These are phyloP conservation scores for Punctoribates punctum DNA, from an alignment of 2,888 invertebrate genomes.

Conservation along the genomic window DNA sequence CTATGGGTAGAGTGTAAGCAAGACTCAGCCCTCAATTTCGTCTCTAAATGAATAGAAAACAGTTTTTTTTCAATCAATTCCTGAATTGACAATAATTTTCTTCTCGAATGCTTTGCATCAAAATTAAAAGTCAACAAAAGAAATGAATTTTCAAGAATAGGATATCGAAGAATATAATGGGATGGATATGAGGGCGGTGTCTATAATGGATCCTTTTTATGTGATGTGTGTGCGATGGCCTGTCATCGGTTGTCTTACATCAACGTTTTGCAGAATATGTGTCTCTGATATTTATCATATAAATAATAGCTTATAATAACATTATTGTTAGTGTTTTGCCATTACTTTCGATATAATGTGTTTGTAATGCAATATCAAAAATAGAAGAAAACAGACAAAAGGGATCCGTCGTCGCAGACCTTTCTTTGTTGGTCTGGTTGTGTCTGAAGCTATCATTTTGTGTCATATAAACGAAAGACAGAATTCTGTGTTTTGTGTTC, in stretches of 20 bases:
- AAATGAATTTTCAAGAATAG: neutral
- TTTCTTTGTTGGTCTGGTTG: neutral
- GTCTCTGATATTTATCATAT: constrained; percentile 34
- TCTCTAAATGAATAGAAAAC: neutral
- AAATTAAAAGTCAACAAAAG: constrained; percentile 35
- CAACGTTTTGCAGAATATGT: constrained; percentile 6
- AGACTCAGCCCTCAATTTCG: neutral
- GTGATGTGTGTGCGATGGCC: neutral
- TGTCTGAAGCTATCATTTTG: constrained; percentile 17
- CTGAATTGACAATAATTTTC: neutral
- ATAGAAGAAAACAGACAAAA: constrained; percentile 19
- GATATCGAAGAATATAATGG: neutral
- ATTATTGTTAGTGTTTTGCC: constrained; percentile 34
- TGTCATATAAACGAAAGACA: constrained; percentile 20
- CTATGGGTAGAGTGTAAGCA: neutral
- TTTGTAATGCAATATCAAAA: constrained; percentile 28
- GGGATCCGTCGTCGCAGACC: neutral
- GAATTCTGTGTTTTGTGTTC: constrained; percentile 7
- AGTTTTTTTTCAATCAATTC: no score
- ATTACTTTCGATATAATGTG: constrained; percentile 23
- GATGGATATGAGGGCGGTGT: constrained; percentile 1
- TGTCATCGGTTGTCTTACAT: constrained; percentile 16
- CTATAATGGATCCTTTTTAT: neutral
- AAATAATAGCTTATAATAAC: constrained; percentile 37
- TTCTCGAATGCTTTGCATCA: neutral